Evolutionary conservation across 1,140 invertebrate genomes (phyloP).

Genomic region (Aphaenogaster ashmeadi): DNA sequence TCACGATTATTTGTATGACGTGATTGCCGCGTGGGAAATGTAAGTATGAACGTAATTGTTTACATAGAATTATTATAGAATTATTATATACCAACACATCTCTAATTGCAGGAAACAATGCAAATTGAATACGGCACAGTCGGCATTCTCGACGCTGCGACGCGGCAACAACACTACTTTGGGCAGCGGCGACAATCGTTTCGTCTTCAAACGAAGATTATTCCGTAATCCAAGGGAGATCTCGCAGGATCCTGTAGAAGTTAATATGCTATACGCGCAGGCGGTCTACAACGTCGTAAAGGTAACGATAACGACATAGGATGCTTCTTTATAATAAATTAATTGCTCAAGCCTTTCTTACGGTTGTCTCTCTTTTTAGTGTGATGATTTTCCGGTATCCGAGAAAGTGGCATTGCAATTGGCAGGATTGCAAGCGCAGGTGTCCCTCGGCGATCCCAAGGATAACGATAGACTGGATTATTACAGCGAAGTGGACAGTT

Average conservation of each 20-base stretch:
- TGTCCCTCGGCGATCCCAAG: constrained; percentile 95
- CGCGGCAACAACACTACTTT: constrained; percentile 88
- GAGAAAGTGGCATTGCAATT: constrained; percentile 98
- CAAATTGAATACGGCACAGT: constrained; percentile 88
- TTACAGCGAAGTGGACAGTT: constrained; percentile 94
- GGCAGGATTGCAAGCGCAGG: constrained; percentile 97
- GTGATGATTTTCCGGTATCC: constrained; percentile 97
- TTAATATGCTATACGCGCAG: constrained; percentile 97
- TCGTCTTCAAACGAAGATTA: constrained; percentile 96
- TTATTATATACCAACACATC: neutral
- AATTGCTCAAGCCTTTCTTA: constrained; percentile 19
- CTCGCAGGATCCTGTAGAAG: constrained; percentile 98
- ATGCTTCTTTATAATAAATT: neutral
- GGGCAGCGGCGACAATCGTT: constrained; percentile 95
- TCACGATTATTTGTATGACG: constrained; percentile 97
- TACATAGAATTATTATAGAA: neutral
- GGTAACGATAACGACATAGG: constrained; percentile 85
- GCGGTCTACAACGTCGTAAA: constrained; percentile 98
- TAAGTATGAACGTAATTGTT: constrained; percentile 86
- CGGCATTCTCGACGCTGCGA: constrained; percentile 88
- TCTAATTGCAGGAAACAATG: constrained; percentile 88
- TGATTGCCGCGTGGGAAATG: constrained; percentile 97
- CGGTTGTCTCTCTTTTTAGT: constrained; percentile 86
- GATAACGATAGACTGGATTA: constrained; percentile 91
- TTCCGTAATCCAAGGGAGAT: constrained; percentile 96